Evolutionary conservation across 2,888 invertebrate genomes (phyloP), one percentile per base, ranked within the genome.

Genomic region (Ornithoptera alexandrae): DNA sequence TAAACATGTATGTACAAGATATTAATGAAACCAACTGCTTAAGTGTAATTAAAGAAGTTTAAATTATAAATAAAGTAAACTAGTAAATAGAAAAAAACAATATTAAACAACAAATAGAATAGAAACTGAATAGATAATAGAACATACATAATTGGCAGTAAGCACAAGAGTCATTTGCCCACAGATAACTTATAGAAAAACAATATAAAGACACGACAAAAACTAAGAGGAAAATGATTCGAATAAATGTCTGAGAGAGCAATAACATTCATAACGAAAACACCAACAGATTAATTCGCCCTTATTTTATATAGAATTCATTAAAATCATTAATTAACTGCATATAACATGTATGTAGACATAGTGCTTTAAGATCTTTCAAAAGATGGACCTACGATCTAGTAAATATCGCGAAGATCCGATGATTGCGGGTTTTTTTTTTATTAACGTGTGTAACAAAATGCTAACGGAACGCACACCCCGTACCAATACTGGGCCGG

Each of bases 161-260:
- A 24, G 57, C 57, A 58, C 22, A 15, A 22, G 3, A 22, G 22
- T 24, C 57, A 24, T 58, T 22, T n/a, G 57, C 57, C 57, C 22
- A 15, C 20, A 58, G 57, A 22, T 58, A 6, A 10, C 22, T 10
- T 22, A 42, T 24, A 59, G 46, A 59, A 59, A 53, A 53, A 12
- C 30, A 15, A 65, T 18, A 62, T 17, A 62, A 20, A 5, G 20
- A 0, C n/a, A 17, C 22, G 4, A 62, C 20, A 62, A 62, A 62
- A 62, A 62, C 42, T 62, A 62, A 17, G 62, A 62, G 62, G 62
- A 62, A 62, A 62, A 62, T 17, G 62, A 46, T 30, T 39, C 17
- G 61, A 61, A 36, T 18, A 39, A 61, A 61, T 59, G 18, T 39
- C 8, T 36, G 18, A 18, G 59, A 6, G 39, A 39, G n/a, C 39